Percentiles rank a stretch among this genome's conserved stretches.
Evolutionary conservation across 2,888 invertebrate genomes (phyloP).

Genomic region (Cecidostiba fungosa): DNA sequence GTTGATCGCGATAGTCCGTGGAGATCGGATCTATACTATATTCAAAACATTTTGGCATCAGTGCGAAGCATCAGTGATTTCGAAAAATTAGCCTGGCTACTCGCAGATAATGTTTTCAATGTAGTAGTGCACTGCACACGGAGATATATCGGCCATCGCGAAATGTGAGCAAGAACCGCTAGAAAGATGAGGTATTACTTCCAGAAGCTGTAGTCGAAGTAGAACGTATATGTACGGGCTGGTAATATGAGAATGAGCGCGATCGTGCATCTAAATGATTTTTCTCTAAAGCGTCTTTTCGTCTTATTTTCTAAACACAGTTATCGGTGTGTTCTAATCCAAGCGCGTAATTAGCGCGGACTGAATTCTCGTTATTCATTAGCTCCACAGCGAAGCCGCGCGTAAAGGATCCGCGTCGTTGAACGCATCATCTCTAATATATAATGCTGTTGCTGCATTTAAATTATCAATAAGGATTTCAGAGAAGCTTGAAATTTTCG

Average conservation of each 20-base stretch:
- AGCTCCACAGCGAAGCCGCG: not conserved
- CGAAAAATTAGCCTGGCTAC: too few relatives aligned
- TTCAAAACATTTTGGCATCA: not conserved
- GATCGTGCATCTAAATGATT: conserved; percentile 5
- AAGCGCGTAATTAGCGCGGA: conserved; percentile 2
- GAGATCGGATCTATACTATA: not conserved
- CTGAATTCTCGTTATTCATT: not conserved
- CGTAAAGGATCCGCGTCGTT: not conserved
- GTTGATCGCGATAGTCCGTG: not conserved
- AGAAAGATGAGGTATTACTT: conserved; percentile 36
- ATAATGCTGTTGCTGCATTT: not conserved
- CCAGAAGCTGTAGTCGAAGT: conserved; percentile 23
- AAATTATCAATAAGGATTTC: not conserved
- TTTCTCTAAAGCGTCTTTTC: conserved; percentile 2
- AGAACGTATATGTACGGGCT: conserved; percentile 3
- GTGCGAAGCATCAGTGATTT: not conserved
- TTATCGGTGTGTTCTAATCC: conserved; percentile 20
- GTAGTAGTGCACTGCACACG: not conserved
- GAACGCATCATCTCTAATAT: not conserved
- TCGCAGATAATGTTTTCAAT: too few relatives aligned
- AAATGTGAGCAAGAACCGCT: not conserved
- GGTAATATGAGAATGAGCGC: conserved; percentile 31
- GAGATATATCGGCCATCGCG: not conserved
- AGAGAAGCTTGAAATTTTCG: not conserved
- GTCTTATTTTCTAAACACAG: conserved; percentile 28